These are phyloP conservation scores for Platysternon megacephalum DNA, from an alignment of 2,113 vertebrate genomes.

Conservation along the genomic window DNA sequence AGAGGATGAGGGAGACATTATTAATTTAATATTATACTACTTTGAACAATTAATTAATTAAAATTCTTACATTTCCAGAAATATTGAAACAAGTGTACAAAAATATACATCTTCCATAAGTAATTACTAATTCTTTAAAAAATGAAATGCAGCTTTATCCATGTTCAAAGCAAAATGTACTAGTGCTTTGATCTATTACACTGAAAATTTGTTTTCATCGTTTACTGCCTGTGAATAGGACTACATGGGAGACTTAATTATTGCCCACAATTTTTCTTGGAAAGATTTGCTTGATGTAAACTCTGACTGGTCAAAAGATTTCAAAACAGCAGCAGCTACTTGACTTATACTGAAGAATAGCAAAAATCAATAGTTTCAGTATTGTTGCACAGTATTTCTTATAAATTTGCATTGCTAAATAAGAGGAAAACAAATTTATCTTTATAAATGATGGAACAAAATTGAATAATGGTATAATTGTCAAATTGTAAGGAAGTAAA, in stretches of 20 bases:
- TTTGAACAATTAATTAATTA: not conserved
- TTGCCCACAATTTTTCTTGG: not conserved
- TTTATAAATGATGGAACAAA: not conserved
- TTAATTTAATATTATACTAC: not conserved
- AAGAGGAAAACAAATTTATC: constrained; percentile 1
- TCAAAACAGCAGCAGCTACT: constrained; percentile 38
- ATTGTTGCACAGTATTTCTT: not conserved
- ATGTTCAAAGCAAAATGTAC: not conserved
- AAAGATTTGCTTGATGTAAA: constrained; percentile 14
- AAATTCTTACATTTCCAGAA: not conserved
- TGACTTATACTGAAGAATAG: constrained; percentile 1
- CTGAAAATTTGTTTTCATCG: constrained; percentile 4
- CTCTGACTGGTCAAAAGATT: not conserved
- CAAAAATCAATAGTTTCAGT: not conserved
- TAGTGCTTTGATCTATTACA: not conserved
- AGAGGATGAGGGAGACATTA: not conserved
- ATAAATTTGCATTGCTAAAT: not conserved
- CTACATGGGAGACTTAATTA: not conserved
- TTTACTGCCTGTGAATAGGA: not conserved
- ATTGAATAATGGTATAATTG: not conserved
- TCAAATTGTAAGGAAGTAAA: not conserved
- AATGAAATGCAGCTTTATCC: not conserved
- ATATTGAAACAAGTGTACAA: not conserved
- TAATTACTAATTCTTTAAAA: not conserved
- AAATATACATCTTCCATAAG: not conserved